Conservation (phyloP, 2,888 invertebrate genomes). For the Lobophora halterata region DNA sequence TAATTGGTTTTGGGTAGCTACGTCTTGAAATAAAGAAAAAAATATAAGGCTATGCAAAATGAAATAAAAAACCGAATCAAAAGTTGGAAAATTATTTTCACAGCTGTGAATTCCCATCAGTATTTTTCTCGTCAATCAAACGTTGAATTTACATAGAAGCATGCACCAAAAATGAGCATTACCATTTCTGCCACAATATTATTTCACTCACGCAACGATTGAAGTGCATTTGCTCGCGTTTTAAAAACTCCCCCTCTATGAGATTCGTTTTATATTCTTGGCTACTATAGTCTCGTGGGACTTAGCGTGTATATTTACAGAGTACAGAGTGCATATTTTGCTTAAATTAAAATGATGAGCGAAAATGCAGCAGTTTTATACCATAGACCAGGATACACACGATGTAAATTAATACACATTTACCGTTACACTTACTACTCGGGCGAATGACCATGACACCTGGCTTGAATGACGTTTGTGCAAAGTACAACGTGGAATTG, state of each 20-base stretch:
- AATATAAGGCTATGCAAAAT: conserved; percentile 1
- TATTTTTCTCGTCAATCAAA: conserved; percentile 11
- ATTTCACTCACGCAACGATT: conserved; percentile 10
- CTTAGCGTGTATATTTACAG: too few relatives aligned
- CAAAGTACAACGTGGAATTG: too few relatives aligned
- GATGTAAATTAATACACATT: too few relatives aligned
- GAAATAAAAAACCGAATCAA: conserved; percentile 1
- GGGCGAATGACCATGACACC: too few relatives aligned
- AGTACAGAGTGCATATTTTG: too few relatives aligned
- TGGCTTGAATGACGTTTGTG: too few relatives aligned
- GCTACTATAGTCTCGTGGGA: too few relatives aligned
- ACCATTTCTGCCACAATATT: conserved; percentile 16
- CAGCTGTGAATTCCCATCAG: conserved; percentile 7
- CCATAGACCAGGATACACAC: too few relatives aligned
- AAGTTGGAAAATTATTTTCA: conserved; percentile 3
- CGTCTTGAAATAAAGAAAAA: background rate
- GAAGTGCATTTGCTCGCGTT: conserved; percentile 10
- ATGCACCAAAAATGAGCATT: conserved; percentile 14
- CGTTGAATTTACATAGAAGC: conserved; percentile 15
- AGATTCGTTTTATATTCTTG: background rate
- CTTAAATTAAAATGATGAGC: too few relatives aligned
- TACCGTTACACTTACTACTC: too few relatives aligned
- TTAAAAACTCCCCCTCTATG: conserved; percentile 4
- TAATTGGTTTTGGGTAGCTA: too few relatives aligned
- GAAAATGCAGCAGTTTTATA: too few relatives aligned